Percentiles rank a stretch among this genome's conserved stretches.
Evolutionary conservation across 2,888 invertebrate species (phyloP).

Genomic region (Mythimna pallens): DNA sequence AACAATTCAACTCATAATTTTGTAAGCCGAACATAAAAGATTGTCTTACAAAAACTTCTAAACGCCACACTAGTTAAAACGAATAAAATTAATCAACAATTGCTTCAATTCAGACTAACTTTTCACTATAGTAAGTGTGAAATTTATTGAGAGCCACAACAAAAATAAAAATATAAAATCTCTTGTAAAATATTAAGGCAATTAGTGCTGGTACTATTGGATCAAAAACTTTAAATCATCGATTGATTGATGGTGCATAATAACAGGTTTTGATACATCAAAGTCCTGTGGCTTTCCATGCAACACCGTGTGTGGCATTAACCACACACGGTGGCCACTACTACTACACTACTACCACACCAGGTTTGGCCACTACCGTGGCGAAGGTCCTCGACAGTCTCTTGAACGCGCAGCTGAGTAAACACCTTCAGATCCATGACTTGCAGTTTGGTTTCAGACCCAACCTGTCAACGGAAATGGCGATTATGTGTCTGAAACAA

Average conservation of each 20-base stretch:
- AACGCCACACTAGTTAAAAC: slow-evolving; percentile 52
- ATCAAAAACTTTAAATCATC: slow-evolving; percentile 41
- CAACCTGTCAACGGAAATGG: too few relatives aligned
- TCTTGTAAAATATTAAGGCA: slow-evolving; percentile 24
- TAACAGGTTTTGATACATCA: slow-evolving; percentile 35
- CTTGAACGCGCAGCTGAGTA: too few relatives aligned
- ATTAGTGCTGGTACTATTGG: slow-evolving; percentile 17
- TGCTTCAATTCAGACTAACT: slow-evolving; percentile 42
- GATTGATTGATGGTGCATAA: slow-evolving; percentile 40
- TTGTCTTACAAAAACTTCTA: slow-evolving; percentile 45
- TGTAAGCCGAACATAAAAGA: slow-evolving; percentile 61
- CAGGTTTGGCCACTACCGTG: too few relatives aligned
- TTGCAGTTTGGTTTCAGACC: too few relatives aligned
- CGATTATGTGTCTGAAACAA: too few relatives aligned
- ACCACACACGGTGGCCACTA: too few relatives aligned
- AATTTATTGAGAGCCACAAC: slow-evolving; percentile 49
- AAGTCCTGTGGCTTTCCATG: slow-evolving; percentile 45
- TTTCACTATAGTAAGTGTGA: slow-evolving; percentile 50
- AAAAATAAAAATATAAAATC: slow-evolving; percentile 1
- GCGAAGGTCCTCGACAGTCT: too few relatives aligned
- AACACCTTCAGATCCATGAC: too few relatives aligned
- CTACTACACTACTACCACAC: too few relatives aligned
- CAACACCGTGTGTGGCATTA: slow-evolving; percentile 78
- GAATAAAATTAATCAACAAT: slow-evolving; percentile 62
- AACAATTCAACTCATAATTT: slow-evolving; percentile 62